These are phyloP conservation scores for Eupeodes latifasciatus DNA, from an alignment of 2,888 invertebrate genomes.

Conservation along the genomic window DNA sequence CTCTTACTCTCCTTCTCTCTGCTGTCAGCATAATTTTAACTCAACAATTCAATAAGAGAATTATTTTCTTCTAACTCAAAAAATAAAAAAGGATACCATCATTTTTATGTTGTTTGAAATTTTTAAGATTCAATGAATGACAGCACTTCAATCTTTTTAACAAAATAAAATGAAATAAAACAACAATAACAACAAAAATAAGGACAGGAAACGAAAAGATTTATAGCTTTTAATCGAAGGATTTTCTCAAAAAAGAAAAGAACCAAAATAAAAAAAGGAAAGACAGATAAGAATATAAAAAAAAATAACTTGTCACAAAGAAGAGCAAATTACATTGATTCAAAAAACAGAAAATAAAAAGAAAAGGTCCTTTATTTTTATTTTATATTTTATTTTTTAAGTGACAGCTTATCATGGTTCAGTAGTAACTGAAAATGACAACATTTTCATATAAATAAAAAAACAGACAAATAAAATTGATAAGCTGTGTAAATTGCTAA, in stretches of 20 bases:
- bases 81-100: conserved; percentile 2
- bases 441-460: neutral
- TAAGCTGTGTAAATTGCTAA: neutral
- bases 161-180: neutral
- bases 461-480: conserved; percentile 12
- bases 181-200: neutral
- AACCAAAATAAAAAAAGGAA: neutral
- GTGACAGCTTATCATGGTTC: conserved; percentile 25
- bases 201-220: neutral
- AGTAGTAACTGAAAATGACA: conserved; percentile 23
- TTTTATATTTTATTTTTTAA: neutral
- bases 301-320: neutral
- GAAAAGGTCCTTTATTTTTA: neutral
- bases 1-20: neutral
- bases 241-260: neutral
- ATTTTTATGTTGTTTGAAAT: neutral
- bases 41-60: conserved; percentile 28
- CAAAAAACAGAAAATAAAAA: neutral
- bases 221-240: conserved; percentile 29
- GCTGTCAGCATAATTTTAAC: conserved; percentile 21
- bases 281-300: neutral
- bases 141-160: conserved; percentile 45
- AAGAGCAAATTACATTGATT: neutral
- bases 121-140: conserved; percentile 58
- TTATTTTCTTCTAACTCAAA: neutral